Evolutionary conservation across 1,140 invertebrate genomes (phyloP), one percentile per base, ranked within the genome.

Genomic region (Polyergus mexicanus): DNA sequence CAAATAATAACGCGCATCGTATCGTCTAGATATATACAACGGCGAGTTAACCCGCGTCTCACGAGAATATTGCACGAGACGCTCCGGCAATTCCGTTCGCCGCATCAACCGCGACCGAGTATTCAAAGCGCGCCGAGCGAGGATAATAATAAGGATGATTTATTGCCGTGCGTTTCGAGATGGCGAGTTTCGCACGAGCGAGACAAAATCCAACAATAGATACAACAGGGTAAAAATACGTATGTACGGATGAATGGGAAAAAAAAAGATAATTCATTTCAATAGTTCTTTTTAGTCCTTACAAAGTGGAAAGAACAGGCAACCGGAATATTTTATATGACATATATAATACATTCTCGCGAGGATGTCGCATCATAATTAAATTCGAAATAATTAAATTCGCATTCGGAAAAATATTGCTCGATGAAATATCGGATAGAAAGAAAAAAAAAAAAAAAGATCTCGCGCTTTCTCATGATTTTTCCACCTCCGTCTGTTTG

Each of bases 111-210:
- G 19, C 56, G 72, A 60, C 35, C 19, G 74, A 28, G 74, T 62
- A 77, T 28, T 47, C 38, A 51, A 69, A 16, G 66, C 44, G 44
- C 68, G 32, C 3, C 47, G 28, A 32, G 10, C 28, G 28, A 32
- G 69, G 16, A 72, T 72, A 72, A 72, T 72, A 72, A 54, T 41
- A 28, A 28, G 25, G 44, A 72, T 54, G 28, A 72, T 72, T 72
- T 54, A 72, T 72, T 54, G 19, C 69, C n/a, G 7, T 4, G 25
- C 47, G 8, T 19, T n/a, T 16, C 16, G 69, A 72, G 44, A 54
- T 47, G 28, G 16, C 47, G 47, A 54, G 69, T 72, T 35, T 41
- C 56, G 47, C 35, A 6, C 32, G 44, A 54, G 35, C 25, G 19
- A 35, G 19, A 35, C 16, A 22, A 72, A 72, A 28, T 25, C 32